phyloP scores from a whole-genome alignment of 2,797 vertebrate species.

The Tinamus major region DNA sequence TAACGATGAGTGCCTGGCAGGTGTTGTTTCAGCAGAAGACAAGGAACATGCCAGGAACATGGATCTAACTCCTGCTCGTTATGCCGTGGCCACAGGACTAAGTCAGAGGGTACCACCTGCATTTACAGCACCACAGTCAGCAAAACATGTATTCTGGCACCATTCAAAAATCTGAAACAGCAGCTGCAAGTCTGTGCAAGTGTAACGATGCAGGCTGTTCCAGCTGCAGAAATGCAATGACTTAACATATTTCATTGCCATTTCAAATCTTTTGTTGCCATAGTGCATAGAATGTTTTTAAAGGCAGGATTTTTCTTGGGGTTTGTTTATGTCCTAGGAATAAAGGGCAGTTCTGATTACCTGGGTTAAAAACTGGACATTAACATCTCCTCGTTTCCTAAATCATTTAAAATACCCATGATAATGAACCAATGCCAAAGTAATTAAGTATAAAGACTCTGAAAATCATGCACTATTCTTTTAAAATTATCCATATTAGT shows the following conservation, averaged over 20 bases:
- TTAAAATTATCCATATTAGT: background rate
- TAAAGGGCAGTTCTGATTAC: background rate
- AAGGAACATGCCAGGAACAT: accelerated
- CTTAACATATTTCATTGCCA: background rate
- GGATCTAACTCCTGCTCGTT: background rate
- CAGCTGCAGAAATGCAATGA: background rate
- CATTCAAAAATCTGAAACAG: no score
- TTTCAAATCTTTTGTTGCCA: background rate
- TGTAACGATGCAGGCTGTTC: background rate
- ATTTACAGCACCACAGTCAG: background rate
- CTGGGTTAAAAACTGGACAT: background rate
- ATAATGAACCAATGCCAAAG: slow-evolving; percentile 33
- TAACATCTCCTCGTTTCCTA: background rate
- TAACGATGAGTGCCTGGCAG: background rate
- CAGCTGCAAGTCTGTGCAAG: background rate
- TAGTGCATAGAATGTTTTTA: background rate
- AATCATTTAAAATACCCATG: slow-evolving; percentile 23
- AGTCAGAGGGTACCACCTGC: accelerated
- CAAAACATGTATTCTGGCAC: background rate
- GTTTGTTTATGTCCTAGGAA: background rate
- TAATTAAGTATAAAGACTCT: slow-evolving; percentile 36
- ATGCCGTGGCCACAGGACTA: background rate
- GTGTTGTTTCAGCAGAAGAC: background rate
- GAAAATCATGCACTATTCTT: slow-evolving; percentile 7
- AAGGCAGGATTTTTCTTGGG: background rate